Percentiles rank a stretch among this genome's conserved stretches.
phyloP scores from a whole-genome alignment of 1,140 invertebrate genomes.

The Atta texana region DNA sequence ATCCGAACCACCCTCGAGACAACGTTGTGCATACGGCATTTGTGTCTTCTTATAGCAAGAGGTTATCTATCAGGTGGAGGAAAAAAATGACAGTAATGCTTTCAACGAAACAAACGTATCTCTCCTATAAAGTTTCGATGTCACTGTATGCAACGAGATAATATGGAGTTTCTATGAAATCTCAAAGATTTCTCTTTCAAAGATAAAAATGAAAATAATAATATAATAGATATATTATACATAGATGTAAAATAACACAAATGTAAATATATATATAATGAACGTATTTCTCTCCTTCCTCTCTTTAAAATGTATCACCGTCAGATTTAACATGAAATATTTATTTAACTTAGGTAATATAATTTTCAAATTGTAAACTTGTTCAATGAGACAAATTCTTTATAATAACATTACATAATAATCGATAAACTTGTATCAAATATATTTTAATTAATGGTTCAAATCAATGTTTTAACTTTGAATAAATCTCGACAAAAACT shows the following conservation, averaged over 20 bases:
- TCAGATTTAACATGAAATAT: background rate
- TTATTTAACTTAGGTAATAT: background rate
- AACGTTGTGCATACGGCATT: constrained; percentile 66
- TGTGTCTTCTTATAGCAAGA: constrained; percentile 62
- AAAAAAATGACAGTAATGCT: constrained; percentile 47
- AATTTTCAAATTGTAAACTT: background rate
- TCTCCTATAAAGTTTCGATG: constrained; percentile 32
- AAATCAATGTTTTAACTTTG: background rate
- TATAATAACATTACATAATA: background rate
- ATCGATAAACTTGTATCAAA: background rate
- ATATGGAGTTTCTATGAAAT: background rate
- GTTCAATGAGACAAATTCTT: background rate
- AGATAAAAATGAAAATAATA: background rate
- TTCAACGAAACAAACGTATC: constrained; percentile 62
- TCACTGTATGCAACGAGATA: constrained; percentile 15
- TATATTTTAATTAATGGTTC: background rate
- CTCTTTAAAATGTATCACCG: background rate
- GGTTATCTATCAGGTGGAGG: constrained; percentile 60
- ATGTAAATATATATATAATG: background rate
- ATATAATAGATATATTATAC: background rate
- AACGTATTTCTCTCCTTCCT: background rate
- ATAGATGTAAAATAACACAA: background rate
- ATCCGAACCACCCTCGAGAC: constrained; percentile 80
- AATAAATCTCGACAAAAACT: background rate
- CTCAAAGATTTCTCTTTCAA: background rate